Evolutionary conservation across 2,888 invertebrate genomes (phyloP).

Genomic region (Callinectes sapidus): DNA sequence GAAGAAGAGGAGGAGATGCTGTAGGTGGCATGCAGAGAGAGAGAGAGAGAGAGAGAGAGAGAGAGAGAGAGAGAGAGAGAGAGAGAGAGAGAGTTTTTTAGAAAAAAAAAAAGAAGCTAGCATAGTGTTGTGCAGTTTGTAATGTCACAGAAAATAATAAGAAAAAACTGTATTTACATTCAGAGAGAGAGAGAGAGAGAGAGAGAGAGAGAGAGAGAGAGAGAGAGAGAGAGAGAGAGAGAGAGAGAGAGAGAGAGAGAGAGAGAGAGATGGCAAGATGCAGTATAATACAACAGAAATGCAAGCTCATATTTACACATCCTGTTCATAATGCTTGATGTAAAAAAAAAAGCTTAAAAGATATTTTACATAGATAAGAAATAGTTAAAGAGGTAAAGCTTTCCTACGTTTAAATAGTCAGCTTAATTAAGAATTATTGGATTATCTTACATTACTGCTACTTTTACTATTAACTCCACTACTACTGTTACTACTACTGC

Average conservation of each 20-base stretch:
- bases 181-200: too few species aligned
- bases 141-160: too few species aligned
- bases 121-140: too few species aligned
- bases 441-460: not conserved
- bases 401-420: not conserved
- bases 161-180: too few species aligned
- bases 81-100: not conserved
- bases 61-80: not conserved
- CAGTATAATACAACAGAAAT: not conserved
- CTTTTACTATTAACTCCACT: not conserved
- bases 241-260: not conserved
- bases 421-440: not conserved
- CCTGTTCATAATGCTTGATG: not conserved
- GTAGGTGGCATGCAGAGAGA: not conserved
- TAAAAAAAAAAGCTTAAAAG: not conserved
- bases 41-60: slow-evolving; percentile 1
- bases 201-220: too few species aligned
- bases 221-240: slow-evolving; percentile 13
- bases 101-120: too few species aligned
- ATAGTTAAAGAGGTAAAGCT: not conserved
- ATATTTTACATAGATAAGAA: not conserved
- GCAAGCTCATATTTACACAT: not conserved
- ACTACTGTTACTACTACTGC: not conserved
- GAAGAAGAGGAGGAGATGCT: not conserved
- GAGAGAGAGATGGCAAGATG: not conserved